phyloP scores from a whole-genome alignment of 2,113 vertebrate genomes.

The Orientallactaga bullata region DNA sequence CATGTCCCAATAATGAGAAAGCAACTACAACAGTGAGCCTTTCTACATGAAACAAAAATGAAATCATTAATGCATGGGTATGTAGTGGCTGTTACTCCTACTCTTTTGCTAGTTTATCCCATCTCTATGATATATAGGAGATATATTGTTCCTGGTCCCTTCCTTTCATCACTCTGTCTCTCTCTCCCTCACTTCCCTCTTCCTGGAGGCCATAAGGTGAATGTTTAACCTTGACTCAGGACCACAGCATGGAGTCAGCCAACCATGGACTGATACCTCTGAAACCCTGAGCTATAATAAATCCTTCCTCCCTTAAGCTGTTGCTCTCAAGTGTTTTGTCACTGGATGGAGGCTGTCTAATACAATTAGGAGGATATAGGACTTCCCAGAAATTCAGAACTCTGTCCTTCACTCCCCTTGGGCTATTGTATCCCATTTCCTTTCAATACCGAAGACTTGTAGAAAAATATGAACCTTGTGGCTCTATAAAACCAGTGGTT shows the following conservation, averaged over 20 bases:
- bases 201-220: background rate
- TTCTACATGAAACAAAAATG: no score
- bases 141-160: background rate
- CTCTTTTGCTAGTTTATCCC: background rate
- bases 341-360: background rate
- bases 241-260: background rate
- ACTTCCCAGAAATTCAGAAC: background rate
- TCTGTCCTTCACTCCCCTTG: background rate
- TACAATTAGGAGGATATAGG: background rate
- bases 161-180: background rate
- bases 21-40: no score
- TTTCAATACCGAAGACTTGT: background rate
- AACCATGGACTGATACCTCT: background rate
- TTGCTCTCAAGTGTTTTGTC: background rate
- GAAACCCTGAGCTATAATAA: background rate
- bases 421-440: background rate
- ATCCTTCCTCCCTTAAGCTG: background rate
- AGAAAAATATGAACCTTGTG: background rate
- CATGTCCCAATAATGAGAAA: no score
- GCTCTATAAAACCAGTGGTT: slow-evolving; percentile 1
- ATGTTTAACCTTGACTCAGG: background rate
- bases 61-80: background rate
- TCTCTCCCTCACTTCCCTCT: background rate
- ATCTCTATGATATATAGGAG: background rate
- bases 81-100: background rate